Conservation (phyloP, 2,797 vertebrate species). For the Decapterus maruadsi region DNA sequence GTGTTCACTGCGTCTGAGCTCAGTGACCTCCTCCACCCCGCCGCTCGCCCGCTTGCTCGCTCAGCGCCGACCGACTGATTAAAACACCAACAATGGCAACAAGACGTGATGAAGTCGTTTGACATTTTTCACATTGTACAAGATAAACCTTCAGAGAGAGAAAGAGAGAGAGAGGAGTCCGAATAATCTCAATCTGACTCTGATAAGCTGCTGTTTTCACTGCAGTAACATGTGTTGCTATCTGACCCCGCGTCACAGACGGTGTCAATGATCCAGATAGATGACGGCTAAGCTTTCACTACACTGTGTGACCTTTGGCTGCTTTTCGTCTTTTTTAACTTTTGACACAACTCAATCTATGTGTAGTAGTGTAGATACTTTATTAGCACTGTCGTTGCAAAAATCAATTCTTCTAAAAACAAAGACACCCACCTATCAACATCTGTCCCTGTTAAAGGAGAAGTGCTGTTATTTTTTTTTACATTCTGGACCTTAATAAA, state of each 20-base stretch:
- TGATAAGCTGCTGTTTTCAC: slow-evolving; percentile 7
- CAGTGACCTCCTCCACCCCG: background rate
- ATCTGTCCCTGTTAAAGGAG: background rate
- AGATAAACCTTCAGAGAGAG: slow-evolving; percentile 16
- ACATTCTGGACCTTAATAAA: too few relatives aligned
- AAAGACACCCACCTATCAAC: background rate
- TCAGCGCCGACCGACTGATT: slow-evolving; percentile 33
- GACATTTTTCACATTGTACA: slow-evolving; percentile 12
- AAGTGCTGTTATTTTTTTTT: too few relatives aligned
- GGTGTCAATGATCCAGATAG: background rate
- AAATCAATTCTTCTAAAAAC: background rate
- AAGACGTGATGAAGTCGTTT: background rate
- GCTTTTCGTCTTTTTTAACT: background rate
- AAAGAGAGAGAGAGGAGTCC: background rate
- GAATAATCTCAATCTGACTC: slow-evolving; percentile 13
- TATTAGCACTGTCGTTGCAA: background rate
- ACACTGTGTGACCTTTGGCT: background rate
- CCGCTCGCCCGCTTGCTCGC: background rate
- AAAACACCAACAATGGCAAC: slow-evolving; percentile 1
- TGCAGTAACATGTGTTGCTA: background rate
- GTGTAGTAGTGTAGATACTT: too few relatives aligned
- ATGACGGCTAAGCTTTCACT: background rate
- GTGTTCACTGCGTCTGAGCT: slow-evolving; percentile 30
- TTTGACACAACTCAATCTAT: background rate
- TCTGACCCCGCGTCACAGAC: slow-evolving; percentile 19